Conservation (phyloP, 1,140 invertebrate species). For the Pogonomyrmex californicus region DNA sequence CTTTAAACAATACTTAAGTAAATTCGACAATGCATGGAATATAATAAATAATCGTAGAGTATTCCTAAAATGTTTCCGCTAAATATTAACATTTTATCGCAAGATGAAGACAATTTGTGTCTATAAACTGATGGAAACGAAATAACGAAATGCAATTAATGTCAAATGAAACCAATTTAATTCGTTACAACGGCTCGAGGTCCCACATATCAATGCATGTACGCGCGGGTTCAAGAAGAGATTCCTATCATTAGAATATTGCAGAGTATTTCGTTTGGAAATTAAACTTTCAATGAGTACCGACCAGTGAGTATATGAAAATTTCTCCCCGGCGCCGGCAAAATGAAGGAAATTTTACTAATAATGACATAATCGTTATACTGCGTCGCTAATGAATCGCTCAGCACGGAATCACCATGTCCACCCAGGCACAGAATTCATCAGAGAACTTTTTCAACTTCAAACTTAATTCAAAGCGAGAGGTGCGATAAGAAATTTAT, state of each 20-base stretch:
- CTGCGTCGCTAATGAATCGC: conserved; percentile 57
- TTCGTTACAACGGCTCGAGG: conserved; percentile 18
- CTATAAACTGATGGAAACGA: not conserved
- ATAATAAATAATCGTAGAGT: not conserved
- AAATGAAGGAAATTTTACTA: conserved; percentile 51
- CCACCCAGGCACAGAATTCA: conserved; percentile 45
- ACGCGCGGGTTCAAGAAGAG: conserved; percentile 26
- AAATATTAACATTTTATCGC: conserved; percentile 1
- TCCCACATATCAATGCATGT: conserved; percentile 34
- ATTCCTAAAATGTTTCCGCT: not conserved
- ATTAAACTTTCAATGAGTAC: conserved; percentile 43
- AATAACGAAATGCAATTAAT: conserved; percentile 47
- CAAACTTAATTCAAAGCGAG: conserved; percentile 54
- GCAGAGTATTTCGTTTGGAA: conserved; percentile 42
- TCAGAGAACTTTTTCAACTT: conserved; percentile 55
- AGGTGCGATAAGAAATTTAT: conserved; percentile 63
- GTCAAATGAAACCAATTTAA: conserved; percentile 53
- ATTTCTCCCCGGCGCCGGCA: conserved; percentile 16
- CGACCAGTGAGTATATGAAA: conserved; percentile 30
- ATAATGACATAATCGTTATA: conserved; percentile 60
- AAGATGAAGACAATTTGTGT: not conserved
- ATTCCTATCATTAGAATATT: conserved; percentile 58
- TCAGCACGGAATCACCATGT: conserved; percentile 54
- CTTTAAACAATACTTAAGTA: not conserved
- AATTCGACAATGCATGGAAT: not conserved